phyloP scores from a whole-genome alignment of 2,113 vertebrate species.

The Lanius collurio region DNA sequence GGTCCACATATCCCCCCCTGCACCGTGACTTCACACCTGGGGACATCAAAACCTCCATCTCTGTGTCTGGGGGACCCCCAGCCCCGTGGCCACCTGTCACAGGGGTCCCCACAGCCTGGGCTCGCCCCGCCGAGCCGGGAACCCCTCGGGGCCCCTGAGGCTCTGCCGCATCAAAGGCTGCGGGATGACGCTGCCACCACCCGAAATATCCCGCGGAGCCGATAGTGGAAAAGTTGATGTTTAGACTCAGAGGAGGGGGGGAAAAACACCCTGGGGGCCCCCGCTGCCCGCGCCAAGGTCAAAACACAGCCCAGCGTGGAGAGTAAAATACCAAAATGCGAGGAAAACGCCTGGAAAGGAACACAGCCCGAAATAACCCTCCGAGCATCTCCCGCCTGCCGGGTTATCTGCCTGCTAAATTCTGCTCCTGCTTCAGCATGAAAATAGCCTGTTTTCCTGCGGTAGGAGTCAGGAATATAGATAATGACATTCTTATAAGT shows the following conservation, averaged over 20 bases:
- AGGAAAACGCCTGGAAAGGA: slow-evolving; percentile 57
- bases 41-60: background rate
- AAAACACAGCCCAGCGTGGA: slow-evolving; percentile 27
- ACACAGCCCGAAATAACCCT: slow-evolving; percentile 61
- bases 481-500: slow-evolving; percentile 66
- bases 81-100: fast-evolving
- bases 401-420: slow-evolving; percentile 63
- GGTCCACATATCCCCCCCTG: fast-evolving
- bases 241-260: background rate
- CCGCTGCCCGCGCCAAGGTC: background rate
- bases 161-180: background rate
- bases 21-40: fast-evolving
- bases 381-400: slow-evolving; percentile 46
- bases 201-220: slow-evolving; percentile 22
- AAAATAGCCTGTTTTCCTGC: slow-evolving; percentile 61
- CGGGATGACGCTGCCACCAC: slow-evolving; percentile 11
- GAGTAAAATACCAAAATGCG: slow-evolving; percentile 8
- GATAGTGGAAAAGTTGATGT: slow-evolving; percentile 62
- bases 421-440: slow-evolving; percentile 37
- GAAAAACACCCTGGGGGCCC: background rate
- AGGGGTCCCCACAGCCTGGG: background rate
- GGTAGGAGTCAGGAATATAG: slow-evolving; percentile 57
- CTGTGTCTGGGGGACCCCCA: background rate
- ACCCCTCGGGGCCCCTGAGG: background rate
- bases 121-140: background rate